phyloP scores from a whole-genome alignment of 2,113 vertebrate species.

The Variabilichromis moorii region DNA sequence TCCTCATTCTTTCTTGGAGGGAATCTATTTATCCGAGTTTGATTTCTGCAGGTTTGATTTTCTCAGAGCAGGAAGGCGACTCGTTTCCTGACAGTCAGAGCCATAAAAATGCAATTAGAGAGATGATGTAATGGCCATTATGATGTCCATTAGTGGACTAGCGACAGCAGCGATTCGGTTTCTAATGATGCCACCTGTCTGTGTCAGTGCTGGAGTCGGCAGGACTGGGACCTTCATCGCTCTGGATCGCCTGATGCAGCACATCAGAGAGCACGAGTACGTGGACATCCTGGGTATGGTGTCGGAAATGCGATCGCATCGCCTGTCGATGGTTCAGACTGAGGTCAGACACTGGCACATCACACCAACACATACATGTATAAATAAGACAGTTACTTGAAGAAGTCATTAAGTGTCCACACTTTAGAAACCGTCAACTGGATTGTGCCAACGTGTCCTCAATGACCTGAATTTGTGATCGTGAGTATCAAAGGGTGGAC shows the following conservation, averaged over 20 bases:
- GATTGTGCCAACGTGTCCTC: not conserved
- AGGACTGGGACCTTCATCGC: conserved; percentile 94
- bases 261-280: conserved; percentile 89
- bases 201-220: conserved; percentile 86
- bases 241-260: conserved; percentile 91
- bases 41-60: not conserved
- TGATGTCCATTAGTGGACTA: not conserved
- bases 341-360: conserved; percentile 66
- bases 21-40: not conserved
- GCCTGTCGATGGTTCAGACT: conserved; percentile 97
- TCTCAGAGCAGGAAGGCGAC: not conserved
- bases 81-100: not conserved
- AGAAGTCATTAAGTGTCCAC: not conserved
- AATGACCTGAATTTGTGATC: not conserved
- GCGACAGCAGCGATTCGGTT: not conserved
- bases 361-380: not conserved
- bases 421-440: not conserved
- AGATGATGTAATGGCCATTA: not conserved
- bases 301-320: conserved; percentile 88
- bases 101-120: not conserved
- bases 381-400: not conserved
- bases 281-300: conserved; percentile 89
- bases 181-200: not conserved
- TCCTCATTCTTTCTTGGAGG: not conserved
- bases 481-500: not conserved